Evolutionary conservation across 2,888 invertebrate genomes (phyloP).

Genomic region (Chrysomela aeneicollis): DNA sequence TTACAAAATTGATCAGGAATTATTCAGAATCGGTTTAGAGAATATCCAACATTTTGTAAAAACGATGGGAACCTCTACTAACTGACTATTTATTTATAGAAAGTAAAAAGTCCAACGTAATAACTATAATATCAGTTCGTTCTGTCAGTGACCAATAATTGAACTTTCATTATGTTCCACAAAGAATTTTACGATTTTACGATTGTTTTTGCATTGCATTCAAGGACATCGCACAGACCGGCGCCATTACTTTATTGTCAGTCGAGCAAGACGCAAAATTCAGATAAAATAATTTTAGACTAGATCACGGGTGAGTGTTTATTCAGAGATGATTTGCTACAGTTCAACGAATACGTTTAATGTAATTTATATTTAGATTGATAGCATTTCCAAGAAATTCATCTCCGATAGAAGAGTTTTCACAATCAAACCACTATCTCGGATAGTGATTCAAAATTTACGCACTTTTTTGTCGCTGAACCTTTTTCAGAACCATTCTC

Average conservation of each 20-base stretch:
- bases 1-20: too few relatives aligned
- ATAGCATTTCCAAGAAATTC: neutral
- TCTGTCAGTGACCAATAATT: neutral
- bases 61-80: too few relatives aligned
- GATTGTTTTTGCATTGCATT: neutral
- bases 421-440: too few relatives aligned
- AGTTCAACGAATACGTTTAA: neutral
- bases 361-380: neutral
- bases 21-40: too few relatives aligned
- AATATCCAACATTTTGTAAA: too few relatives aligned
- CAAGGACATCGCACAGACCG: neutral
- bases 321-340: neutral
- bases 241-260: slow-evolving; percentile 1
- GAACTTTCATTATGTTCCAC: neutral
- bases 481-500: too few relatives aligned
- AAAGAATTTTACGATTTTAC: neutral
- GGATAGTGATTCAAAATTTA: too few relatives aligned
- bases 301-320: neutral
- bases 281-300: neutral
- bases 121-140: neutral
- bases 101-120: neutral
- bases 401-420: too few relatives aligned
- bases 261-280: slow-evolving; percentile 1
- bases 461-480: too few relatives aligned
- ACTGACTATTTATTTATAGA: neutral